Conservation (phyloP, 92 coral and sea anemone genomes). For the Porites cylindrica region DNA sequence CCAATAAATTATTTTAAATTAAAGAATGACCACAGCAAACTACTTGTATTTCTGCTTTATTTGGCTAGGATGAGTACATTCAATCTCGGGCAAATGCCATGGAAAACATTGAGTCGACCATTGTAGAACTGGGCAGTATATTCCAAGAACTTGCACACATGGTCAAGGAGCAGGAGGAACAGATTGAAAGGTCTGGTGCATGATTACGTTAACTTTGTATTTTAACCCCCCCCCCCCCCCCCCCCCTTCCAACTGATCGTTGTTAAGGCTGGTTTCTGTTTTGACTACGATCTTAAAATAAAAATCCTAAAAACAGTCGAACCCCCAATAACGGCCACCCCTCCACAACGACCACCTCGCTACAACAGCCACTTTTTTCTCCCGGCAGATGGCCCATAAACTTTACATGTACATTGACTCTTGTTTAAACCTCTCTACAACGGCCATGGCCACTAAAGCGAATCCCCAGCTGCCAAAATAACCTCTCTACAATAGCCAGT, state of each 20-base stretch:
- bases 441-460: too few relatives aligned
- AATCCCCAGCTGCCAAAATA: too few relatives aligned
- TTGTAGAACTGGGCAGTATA: slow-evolving; percentile 96
- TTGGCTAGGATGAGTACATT: slow-evolving; percentile 86
- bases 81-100: slow-evolving; percentile 93
- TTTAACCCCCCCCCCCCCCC: neutral
- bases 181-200: slow-evolving; percentile 81
- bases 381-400: too few relatives aligned
- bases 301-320: too few relatives aligned
- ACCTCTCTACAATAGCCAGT: too few relatives aligned
- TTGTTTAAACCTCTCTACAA: too few relatives aligned
- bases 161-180: slow-evolving; percentile 98
- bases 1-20: too few relatives aligned
- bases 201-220: neutral
- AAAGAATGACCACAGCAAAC: too few relatives aligned
- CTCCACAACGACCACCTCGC: too few relatives aligned
- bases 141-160: slow-evolving; percentile 96
- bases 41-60: neutral
- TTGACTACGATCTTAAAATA: neutral
- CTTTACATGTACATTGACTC: too few relatives aligned
- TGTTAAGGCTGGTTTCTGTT: neutral
- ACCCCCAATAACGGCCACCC: too few relatives aligned
- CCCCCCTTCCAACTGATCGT: neutral
- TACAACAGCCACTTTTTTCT: too few relatives aligned
- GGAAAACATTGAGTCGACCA: slow-evolving; percentile 98